Evolutionary conservation across 2,113 vertebrate genomes (phyloP).

Genomic region (Onychostoma macrolepis): DNA sequence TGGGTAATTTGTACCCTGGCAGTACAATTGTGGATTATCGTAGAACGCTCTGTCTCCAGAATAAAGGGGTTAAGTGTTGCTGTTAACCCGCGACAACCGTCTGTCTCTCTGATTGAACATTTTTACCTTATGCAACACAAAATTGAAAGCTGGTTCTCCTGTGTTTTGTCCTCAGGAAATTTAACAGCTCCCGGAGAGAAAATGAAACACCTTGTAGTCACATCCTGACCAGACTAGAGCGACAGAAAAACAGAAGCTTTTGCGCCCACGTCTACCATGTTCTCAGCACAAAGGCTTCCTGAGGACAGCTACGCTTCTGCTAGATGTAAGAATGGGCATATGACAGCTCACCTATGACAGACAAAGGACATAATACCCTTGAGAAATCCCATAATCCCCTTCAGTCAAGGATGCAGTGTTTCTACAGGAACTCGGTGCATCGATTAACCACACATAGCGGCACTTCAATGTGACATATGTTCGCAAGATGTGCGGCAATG

Average conservation of each 20-base stretch:
- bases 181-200: conserved; percentile 36
- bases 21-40: neutral
- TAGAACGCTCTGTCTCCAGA: neutral
- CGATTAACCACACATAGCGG: neutral
- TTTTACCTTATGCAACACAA: conserved; percentile 23
- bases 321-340: neutral
- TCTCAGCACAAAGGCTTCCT: neutral
- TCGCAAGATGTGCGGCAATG: neutral
- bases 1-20: neutral
- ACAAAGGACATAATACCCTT: neutral
- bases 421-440: neutral
- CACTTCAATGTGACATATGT: neutral
- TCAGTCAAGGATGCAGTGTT: neutral
- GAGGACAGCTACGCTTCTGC: neutral
- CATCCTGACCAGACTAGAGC: conserved; percentile 10
- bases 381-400: neutral
- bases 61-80: neutral
- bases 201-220: conserved; percentile 38
- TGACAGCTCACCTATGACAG: neutral
- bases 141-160: conserved; percentile 13
- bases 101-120: conserved; percentile 21
- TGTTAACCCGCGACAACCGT: neutral
- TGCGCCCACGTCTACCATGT: neutral
- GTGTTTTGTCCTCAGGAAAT: conserved; percentile 40
- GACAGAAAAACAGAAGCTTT: conserved; percentile 16